Evolutionary conservation across 2,797 vertebrate species (phyloP), one percentile per base, ranked within the genome.

Genomic region (Myotis findleyi): DNA sequence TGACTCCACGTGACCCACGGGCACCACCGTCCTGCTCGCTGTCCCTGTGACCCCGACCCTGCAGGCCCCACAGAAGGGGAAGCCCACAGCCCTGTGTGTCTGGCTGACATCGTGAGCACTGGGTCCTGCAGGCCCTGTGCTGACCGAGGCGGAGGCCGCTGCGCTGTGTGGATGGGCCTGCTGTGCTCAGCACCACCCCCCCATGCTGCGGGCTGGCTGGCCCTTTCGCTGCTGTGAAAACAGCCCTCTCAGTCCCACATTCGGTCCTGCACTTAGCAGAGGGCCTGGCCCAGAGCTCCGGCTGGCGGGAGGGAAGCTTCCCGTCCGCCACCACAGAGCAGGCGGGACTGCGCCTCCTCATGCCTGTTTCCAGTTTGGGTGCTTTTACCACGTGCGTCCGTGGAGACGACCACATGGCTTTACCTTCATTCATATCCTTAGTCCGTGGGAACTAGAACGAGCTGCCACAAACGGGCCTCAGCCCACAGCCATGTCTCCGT

Each of bases 381-480:
- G 62, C 41, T 16, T 51, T 17, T 5, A 1, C 85, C 62, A 0
- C 20, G n/a, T 3, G 30, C 10, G 0, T 10, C 47, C 2, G 16
- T 6, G 17, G 3, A 77, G 36, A 4, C 3, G 23, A 20, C 9
- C 25, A 0, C 0, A 0, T 1, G 5, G n/a, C 6, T 20, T 17
- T 3, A 7, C 23, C 21, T 36, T 25, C 41, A 0, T 4, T 47
- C 25, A 0, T 1, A 6, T 0, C 38, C 38, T 12, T 9, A 6
- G 18, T 41, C 20, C 6, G 2, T 25, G 33, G 2, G 4, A 33
- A 10, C 16, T 18, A 0, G 9, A 18, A 14, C 10, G 3, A 38
- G 8, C 7, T 3, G 44, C 44, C 62, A 33, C 36, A 6, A 8
- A 3, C 9, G 1, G 21, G 62, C 21, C 49, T 0, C 12, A 53